Percentiles rank a stretch among this genome's conserved stretches.
Evolutionary conservation across 2,888 invertebrate genomes (phyloP).

Genomic region (Congeria kusceri): DNA sequence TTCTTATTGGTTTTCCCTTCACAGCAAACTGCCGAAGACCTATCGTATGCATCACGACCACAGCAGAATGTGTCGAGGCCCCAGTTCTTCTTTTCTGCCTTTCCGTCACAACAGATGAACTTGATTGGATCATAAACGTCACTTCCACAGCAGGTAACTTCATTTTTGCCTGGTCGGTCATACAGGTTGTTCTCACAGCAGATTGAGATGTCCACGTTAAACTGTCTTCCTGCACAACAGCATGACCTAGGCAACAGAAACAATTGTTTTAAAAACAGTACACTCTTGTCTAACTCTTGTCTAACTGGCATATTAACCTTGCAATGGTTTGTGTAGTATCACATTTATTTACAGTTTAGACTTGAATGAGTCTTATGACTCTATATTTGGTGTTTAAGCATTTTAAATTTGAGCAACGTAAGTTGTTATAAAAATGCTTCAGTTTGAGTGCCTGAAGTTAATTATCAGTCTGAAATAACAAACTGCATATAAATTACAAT

Average conservation of each 20-base stretch:
- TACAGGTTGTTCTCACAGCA: slow-evolving; percentile 47
- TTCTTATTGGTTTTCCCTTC: slow-evolving; percentile 43
- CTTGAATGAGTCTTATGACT: no score
- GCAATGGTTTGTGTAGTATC: no score
- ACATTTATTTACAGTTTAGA: no score
- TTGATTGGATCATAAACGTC: slow-evolving; percentile 29
- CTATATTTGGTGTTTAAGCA: no score
- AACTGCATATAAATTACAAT: no score
- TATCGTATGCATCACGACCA: slow-evolving; percentile 28
- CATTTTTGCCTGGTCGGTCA: slow-evolving; percentile 31
- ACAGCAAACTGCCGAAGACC: slow-evolving; percentile 28
- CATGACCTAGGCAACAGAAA: slow-evolving; percentile 34
- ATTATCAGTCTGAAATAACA: no score
- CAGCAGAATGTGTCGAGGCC: slow-evolving; percentile 52
- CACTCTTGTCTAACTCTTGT: no score
- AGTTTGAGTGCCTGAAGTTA: no score
- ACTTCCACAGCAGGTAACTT: slow-evolving; percentile 43
- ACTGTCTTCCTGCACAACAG: slow-evolving; percentile 52
- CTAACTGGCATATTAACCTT: no score
- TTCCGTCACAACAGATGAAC: slow-evolving; percentile 43
- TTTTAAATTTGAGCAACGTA: no score
- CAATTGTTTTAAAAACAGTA: no score
- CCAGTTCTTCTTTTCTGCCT: slow-evolving; percentile 20
- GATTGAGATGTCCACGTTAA: slow-evolving; percentile 33
- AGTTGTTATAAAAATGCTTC: no score